Evolutionary conservation across 2,113 vertebrate genomes (phyloP).

Genomic region (Microcebus ravelobensis): DNA sequence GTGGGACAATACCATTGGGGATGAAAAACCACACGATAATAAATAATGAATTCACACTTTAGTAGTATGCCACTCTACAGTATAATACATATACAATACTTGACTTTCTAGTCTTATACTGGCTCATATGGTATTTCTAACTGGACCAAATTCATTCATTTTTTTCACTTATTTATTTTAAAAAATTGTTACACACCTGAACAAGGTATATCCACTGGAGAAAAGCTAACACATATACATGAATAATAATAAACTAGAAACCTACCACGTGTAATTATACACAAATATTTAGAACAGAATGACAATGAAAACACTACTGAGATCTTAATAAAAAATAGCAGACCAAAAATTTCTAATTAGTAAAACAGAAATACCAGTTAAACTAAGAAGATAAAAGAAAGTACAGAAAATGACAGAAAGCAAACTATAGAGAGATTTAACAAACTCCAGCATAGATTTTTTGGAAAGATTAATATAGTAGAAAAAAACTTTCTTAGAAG

Average conservation of each 20-base stretch:
- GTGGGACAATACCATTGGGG: background rate
- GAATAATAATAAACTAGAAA: background rate
- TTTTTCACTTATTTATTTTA: conserved; percentile 7
- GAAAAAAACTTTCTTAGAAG: conserved; percentile 8
- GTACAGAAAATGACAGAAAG: background rate
- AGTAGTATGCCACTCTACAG: background rate
- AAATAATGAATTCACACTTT: background rate
- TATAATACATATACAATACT: background rate
- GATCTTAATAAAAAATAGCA: conserved; percentile 43
- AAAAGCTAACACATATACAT: background rate
- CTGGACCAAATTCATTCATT: background rate
- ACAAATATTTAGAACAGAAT: conserved; percentile 47
- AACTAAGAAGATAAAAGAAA: background rate
- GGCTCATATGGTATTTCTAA: background rate
- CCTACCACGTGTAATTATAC: background rate
- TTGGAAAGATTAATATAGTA: conserved; percentile 10
- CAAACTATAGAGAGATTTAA: background rate
- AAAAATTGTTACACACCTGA: conserved; percentile 14
- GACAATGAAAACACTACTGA: conserved; percentile 2
- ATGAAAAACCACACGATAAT: background rate
- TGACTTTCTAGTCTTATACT: background rate
- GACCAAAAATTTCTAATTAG: conserved; percentile 24
- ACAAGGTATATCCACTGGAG: background rate
- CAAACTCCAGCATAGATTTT: background rate
- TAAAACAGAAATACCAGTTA: conserved; percentile 10